phyloP scores from a whole-genome alignment of 1,140 invertebrate genomes.

The Drosophila pachea region DNA sequence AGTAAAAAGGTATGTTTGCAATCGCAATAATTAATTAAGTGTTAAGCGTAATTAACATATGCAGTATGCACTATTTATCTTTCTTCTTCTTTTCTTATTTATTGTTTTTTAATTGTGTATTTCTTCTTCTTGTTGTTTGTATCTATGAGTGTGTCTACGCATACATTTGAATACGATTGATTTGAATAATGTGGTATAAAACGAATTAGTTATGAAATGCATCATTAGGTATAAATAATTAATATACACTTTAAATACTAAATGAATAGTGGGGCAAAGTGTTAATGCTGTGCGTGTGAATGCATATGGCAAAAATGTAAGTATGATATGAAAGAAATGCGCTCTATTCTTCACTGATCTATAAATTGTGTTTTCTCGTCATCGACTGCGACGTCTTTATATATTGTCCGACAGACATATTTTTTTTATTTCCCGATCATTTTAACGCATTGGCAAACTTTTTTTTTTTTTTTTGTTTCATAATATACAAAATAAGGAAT shows the following conservation, averaged over 20 bases:
- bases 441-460: too few species aligned
- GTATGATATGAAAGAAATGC: neutral
- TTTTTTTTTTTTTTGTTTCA: too few species aligned
- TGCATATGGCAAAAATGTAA: slow-evolving; percentile 23
- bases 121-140: neutral
- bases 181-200: slow-evolving; percentile 22
- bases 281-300: slow-evolving; percentile 17
- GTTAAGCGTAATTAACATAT: slow-evolving; percentile 41
- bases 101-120: neutral
- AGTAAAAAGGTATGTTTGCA: slow-evolving; percentile 42
- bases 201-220: slow-evolving; percentile 39
- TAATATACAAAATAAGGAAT: too few species aligned
- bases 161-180: slow-evolving; percentile 23
- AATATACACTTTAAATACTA: slow-evolving; percentile 43
- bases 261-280: slow-evolving; percentile 30
- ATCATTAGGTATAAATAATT: slow-evolving; percentile 41
- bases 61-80: slow-evolving; percentile 31
- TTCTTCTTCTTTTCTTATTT: slow-evolving; percentile 2
- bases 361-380: too few species aligned
- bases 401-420: too few species aligned
- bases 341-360: neutral
- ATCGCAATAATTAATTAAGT: slow-evolving; percentile 43
- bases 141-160: slow-evolving; percentile 1
- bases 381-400: too few species aligned
- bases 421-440: too few species aligned